Percentiles rank a stretch among this genome's conserved stretches.
Conservation (phyloP, 1,140 invertebrate species). For the Sipha flava region DNA sequence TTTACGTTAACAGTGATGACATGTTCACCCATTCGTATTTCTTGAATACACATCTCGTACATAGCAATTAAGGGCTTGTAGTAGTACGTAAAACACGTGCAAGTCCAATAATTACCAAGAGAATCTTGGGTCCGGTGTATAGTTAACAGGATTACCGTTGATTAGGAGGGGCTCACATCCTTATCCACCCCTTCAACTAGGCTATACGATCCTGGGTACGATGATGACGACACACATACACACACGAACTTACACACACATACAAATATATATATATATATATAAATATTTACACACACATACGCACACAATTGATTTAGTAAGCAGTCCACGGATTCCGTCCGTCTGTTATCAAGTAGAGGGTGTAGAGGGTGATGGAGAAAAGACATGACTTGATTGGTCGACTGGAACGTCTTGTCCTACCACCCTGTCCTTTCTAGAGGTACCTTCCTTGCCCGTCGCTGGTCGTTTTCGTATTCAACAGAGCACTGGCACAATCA, state of each 20-base stretch:
- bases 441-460: not conserved
- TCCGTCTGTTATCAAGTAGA: not conserved
- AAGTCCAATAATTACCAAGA: constrained; percentile 15
- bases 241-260: not conserved
- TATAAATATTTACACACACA: not conserved
- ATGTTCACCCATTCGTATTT: not conserved
- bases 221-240: not conserved
- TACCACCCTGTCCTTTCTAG: not conserved
- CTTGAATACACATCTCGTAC: not conserved
- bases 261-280: not conserved
- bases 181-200: not conserved
- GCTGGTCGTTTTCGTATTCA: constrained; percentile 1
- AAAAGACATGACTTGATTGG: constrained; percentile 5
- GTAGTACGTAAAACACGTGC: not conserved
- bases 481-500: constrained; percentile 24
- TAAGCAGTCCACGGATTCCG: constrained; percentile 28
- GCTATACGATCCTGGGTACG: not conserved
- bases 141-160: constrained; percentile 25
- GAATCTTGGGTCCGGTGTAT: not conserved
- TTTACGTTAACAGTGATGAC: not conserved
- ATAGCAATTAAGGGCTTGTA: not conserved
- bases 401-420: not conserved
- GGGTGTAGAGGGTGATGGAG: not conserved
- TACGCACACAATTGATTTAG: constrained; percentile 17
- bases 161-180: not conserved